Evolutionary conservation across 2,113 vertebrate genomes (phyloP).

Genomic region (Trogon melanurus): DNA sequence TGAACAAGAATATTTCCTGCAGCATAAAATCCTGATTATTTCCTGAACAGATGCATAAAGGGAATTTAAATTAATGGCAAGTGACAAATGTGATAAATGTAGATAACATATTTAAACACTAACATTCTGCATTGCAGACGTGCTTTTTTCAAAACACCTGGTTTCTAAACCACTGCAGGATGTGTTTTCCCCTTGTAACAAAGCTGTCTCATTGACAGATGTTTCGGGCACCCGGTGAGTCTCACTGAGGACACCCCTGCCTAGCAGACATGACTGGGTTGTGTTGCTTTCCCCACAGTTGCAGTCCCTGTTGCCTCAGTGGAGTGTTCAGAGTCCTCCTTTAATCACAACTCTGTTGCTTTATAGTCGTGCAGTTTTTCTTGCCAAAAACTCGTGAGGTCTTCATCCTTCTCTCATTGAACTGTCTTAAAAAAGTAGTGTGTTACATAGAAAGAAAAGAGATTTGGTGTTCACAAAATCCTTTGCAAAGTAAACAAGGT

Average conservation of each 20-base stretch:
- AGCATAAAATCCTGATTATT: constrained; percentile 84
- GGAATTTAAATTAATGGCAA: constrained; percentile 79
- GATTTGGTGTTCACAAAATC: not conserved
- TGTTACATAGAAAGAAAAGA: not conserved
- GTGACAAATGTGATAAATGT: constrained; percentile 77
- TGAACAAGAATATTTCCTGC: constrained; percentile 82
- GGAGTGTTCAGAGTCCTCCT: not conserved
- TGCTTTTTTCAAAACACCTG: not conserved
- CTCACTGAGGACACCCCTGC: not conserved
- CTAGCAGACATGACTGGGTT: not conserved
- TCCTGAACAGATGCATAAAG: constrained; percentile 78
- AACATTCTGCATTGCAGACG: constrained; percentile 8
- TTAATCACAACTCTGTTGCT: not conserved
- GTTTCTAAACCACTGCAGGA: not conserved
- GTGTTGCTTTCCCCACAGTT: not conserved
- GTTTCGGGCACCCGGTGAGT: not conserved
- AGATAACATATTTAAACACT: constrained; percentile 73
- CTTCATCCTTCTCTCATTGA: not conserved
- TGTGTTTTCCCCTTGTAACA: not conserved
- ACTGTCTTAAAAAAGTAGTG: not conserved
- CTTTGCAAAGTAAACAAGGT: not conserved
- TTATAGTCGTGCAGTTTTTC: not conserved
- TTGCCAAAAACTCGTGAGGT: not conserved
- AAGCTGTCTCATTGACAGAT: not conserved
- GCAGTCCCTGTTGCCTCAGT: not conserved